These are phyloP conservation scores for Synchiropus splendidus DNA, from an alignment of 2,113 vertebrate genomes.

Conservation along the genomic window DNA sequence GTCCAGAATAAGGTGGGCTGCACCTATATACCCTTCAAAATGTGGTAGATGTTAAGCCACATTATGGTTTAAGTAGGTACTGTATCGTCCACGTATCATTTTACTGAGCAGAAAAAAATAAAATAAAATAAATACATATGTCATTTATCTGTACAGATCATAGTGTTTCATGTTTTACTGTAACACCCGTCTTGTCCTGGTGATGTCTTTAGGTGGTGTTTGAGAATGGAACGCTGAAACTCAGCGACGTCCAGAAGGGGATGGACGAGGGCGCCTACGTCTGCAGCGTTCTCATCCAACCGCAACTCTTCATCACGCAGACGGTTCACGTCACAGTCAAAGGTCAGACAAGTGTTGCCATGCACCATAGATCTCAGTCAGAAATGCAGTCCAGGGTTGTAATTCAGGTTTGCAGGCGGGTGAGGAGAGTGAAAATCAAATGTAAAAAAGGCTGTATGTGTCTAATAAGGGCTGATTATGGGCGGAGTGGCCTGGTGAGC, in stretches of 20 bases:
- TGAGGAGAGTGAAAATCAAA: slow-evolving; percentile 25
- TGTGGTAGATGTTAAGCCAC: too few relatives aligned
- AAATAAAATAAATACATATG: too few relatives aligned
- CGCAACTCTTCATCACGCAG: slow-evolving; percentile 94
- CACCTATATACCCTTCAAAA: too few relatives aligned
- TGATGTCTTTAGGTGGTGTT: slow-evolving; percentile 75
- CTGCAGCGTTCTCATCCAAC: slow-evolving; percentile 96
- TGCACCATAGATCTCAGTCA: too few relatives aligned
- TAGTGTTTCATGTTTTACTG: neutral
- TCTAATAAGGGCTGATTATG: slow-evolving; percentile 66
- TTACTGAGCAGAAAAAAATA: too few relatives aligned
- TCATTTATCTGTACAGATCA: neutral
- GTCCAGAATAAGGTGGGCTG: too few relatives aligned
- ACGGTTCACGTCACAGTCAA: slow-evolving; percentile 93
- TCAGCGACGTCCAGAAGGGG: slow-evolving; percentile 95
- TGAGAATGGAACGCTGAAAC: slow-evolving; percentile 93
- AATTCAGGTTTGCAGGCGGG: slow-evolving; percentile 17
- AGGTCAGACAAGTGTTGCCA: slow-evolving; percentile 83
- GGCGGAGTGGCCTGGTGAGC: slow-evolving; percentile 42
- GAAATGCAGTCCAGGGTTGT: too few relatives aligned
- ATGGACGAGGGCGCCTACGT: slow-evolving; percentile 96
- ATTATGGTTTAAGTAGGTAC: too few relatives aligned
- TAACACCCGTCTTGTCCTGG: neutral
- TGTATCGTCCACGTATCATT: too few relatives aligned
- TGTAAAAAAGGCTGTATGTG: slow-evolving; percentile 34